phyloP scores from a whole-genome alignment of 2,888 invertebrate species.

The Hemaris fuciformis region DNA sequence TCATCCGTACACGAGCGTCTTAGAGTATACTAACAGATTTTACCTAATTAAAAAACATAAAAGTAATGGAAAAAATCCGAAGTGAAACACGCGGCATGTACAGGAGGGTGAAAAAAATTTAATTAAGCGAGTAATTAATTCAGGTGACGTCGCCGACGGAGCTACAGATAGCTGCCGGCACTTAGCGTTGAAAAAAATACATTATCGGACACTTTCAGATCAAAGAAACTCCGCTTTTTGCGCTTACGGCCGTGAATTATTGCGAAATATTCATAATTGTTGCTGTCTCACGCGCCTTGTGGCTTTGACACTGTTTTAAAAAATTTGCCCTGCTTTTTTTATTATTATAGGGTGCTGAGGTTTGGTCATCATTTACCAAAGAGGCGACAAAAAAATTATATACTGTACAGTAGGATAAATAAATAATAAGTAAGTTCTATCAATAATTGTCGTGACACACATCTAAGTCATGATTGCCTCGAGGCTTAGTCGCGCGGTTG shows the following conservation, averaged over 20 bases:
- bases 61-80: constrained; percentile 4
- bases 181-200: constrained; percentile 28
- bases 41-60: constrained; percentile 1
- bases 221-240: constrained; percentile 3
- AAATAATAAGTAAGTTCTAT: too few relatives aligned
- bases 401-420: too few relatives aligned
- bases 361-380: too few relatives aligned
- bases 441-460: too few relatives aligned
- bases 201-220: constrained; percentile 13
- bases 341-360: too few relatives aligned
- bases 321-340: too few relatives aligned
- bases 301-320: too few relatives aligned
- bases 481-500: too few relatives aligned
- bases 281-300: not conserved
- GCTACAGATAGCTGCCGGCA: constrained; percentile 21
- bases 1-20: too few relatives aligned
- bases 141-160: constrained; percentile 25
- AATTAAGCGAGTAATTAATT: constrained; percentile 37
- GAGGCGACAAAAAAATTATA: too few relatives aligned
- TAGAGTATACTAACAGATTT: not conserved
- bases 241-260: not conserved
- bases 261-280: not conserved
- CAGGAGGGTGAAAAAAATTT: constrained; percentile 19
- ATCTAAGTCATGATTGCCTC: too few relatives aligned
- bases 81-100: not conserved